phyloP scores from a whole-genome alignment of 2,113 vertebrate species.

The Bubo scandiacus region DNA sequence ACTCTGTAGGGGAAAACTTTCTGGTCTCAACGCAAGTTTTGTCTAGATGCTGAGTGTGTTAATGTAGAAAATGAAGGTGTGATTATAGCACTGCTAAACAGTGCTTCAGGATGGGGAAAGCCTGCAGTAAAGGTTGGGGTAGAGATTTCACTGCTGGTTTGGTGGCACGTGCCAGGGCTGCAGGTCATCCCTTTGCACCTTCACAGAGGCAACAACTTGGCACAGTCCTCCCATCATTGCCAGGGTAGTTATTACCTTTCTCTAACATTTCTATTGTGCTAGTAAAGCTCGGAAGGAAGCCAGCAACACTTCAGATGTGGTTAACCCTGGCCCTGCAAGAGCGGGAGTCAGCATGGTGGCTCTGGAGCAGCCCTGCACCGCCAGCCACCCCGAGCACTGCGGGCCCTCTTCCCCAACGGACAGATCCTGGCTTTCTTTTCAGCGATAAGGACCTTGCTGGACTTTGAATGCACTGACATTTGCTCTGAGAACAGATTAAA shows the following conservation, averaged over 20 bases:
- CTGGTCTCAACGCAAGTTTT: not conserved
- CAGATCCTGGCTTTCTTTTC: not conserved
- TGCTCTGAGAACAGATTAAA: not conserved
- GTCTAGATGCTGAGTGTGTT: not conserved
- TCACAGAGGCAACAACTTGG: not conserved
- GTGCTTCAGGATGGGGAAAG: not conserved
- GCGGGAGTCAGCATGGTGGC: not conserved
- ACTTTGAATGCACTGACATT: not conserved
- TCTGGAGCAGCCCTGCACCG: not conserved
- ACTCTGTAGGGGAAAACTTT: not conserved
- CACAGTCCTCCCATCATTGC: not conserved
- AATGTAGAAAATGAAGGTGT: not conserved
- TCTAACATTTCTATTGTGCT: accelerated
- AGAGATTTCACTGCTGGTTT: not conserved
- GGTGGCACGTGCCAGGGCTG: not conserved
- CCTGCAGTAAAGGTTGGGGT: not conserved
- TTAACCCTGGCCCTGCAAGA: not conserved
- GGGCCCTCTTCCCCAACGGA: not conserved
- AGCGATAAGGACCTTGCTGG: not conserved
- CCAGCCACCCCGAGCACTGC: not conserved
- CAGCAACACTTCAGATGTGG: not conserved
- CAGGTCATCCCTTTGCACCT: not conserved
- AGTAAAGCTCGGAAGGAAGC: not conserved
- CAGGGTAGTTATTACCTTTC: not conserved
- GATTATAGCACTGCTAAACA: not conserved